Evolutionary conservation across 2,797 vertebrate species (phyloP).

Genomic region (Typhlichthys subterraneus): DNA sequence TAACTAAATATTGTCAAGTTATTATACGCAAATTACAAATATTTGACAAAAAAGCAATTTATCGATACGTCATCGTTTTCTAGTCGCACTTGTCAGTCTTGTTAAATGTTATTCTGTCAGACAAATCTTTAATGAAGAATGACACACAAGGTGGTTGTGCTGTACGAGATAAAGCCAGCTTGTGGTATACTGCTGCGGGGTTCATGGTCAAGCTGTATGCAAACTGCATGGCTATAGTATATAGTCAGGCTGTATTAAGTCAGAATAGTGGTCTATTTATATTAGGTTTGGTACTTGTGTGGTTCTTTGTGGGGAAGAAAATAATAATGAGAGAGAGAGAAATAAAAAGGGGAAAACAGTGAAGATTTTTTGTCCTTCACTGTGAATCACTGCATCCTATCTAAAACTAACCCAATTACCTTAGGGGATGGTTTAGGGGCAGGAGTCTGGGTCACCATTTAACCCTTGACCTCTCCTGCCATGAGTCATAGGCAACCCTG

Average conservation of each 20-base stretch:
- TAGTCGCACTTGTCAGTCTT: background rate
- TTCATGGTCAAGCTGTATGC: too few species aligned
- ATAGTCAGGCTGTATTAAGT: too few species aligned
- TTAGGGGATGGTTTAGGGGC: slow-evolving; percentile 16
- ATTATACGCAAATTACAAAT: background rate
- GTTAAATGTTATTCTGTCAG: too few species aligned
- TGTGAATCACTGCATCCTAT: too few species aligned
- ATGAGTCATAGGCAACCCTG: slow-evolving; percentile 40
- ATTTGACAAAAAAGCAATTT: background rate
- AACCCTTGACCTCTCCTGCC: slow-evolving; percentile 52
- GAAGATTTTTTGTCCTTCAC: background rate
- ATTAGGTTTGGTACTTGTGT: too few species aligned
- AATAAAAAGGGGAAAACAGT: background rate
- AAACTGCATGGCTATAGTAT: too few species aligned
- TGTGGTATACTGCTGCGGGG: slow-evolving; percentile 1
- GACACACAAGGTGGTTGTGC: too few species aligned
- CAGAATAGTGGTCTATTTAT: too few species aligned
- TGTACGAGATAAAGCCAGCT: too few species aligned
- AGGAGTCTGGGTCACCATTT: slow-evolving; percentile 14
- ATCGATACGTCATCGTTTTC: background rate
- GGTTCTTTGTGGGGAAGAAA: too few species aligned
- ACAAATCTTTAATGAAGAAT: too few species aligned
- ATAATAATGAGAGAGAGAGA: too few species aligned
- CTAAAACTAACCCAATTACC: slow-evolving; percentile 23
- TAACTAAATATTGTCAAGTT: background rate